These are phyloP conservation scores for Drosophila robusta DNA, from an alignment of 2,888 invertebrate species.

Conservation along the genomic window DNA sequence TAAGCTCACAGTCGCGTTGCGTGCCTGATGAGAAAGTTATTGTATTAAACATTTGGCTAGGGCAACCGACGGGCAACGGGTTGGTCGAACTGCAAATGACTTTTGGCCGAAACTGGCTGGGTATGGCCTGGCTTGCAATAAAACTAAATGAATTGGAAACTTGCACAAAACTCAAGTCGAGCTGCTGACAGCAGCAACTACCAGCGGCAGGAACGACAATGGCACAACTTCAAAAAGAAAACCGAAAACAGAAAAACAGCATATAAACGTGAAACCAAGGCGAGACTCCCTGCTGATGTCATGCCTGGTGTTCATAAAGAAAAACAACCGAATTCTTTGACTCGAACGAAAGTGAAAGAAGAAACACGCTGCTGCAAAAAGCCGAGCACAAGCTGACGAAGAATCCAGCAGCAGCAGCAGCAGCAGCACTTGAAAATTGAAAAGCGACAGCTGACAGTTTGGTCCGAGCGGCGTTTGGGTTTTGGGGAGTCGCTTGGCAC, in stretches of 20 bases:
- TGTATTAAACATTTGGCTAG: conserved; percentile 13
- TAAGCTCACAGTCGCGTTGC: conserved; percentile 8
- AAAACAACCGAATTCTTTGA: conserved; percentile 51
- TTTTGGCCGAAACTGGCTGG: conserved; percentile 34
- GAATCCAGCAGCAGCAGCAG: too few relatives aligned
- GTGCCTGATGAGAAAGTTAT: conserved; percentile 18
- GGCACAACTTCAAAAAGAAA: conserved; percentile 44
- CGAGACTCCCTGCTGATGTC: conserved; percentile 67
- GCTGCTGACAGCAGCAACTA: conserved; percentile 46
- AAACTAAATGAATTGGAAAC: conserved; percentile 79
- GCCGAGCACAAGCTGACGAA: conserved; percentile 14
- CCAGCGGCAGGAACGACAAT: conserved; percentile 16
- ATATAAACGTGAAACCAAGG: conserved; percentile 19
- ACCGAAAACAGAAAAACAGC: conserved; percentile 18
- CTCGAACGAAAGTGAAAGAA: conserved; percentile 19
- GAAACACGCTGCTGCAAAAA: too few relatives aligned
- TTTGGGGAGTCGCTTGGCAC: conserved; percentile 48
- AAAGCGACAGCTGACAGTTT: conserved; percentile 53
- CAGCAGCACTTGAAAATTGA: conserved; percentile 51
- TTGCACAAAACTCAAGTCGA: conserved; percentile 66
- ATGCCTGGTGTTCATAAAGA: conserved; percentile 52
- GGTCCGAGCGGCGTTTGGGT: conserved; percentile 8
- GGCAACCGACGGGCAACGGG: conserved; percentile 44
- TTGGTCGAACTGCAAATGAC: conserved; percentile 77
- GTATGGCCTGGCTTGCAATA: conserved; percentile 55